Evolutionary conservation across 2,797 vertebrate genomes (phyloP), one percentile per base, ranked within the genome.

Genomic region (Sorex maritimensis): DNA sequence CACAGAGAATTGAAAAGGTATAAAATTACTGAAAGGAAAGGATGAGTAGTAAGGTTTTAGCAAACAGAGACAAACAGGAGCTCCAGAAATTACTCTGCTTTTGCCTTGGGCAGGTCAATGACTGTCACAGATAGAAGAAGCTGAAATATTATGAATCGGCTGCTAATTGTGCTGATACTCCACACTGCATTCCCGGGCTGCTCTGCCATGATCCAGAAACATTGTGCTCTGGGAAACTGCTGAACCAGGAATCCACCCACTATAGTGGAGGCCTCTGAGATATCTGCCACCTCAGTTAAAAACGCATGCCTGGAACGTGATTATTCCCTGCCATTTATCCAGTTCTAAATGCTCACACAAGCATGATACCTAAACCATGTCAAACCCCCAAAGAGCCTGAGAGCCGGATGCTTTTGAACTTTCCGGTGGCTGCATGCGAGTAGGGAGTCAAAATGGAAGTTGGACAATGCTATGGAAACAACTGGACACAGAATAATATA

Each of bases 121-220:
- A 28, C 8, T 55, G 11, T 49, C 55, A 44, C 10, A 34, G 67
- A 92, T 65, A 19, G 73, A 81, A 28, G 61, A 89, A 84, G 17
- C 38, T 80, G 79, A 89, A 86, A 92, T 87, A 89, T 89, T 75
- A 81, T 77, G 72, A 86, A 63, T 73, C 78, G 85, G 30, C 69
- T 72, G 74, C 61, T 75, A 87, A 81, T 89, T 90, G 26, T 91
- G 94, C 88, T 96, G 94, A 96, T 90, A 92, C 93, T 30, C 71
- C 30, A 77, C 71, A 26, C 83, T 94, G 52, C 63, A 49, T 75
- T 83, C 72, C 52, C 13, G 67, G 80, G 49, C 72, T 79, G 15
- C 44, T 69, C 80, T 94, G 90, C 88, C 80, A 34, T 71, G 82
- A 86, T 86, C 88, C 81, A 95, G 94, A 95, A 96, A 95, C 34